A percentile compares a stretch with the other conserved stretches of the same genome.
These are phyloP conservation scores for Microplitis demolitor DNA, from an alignment of 1,140 invertebrate species.

Conservation along the genomic window DNA sequence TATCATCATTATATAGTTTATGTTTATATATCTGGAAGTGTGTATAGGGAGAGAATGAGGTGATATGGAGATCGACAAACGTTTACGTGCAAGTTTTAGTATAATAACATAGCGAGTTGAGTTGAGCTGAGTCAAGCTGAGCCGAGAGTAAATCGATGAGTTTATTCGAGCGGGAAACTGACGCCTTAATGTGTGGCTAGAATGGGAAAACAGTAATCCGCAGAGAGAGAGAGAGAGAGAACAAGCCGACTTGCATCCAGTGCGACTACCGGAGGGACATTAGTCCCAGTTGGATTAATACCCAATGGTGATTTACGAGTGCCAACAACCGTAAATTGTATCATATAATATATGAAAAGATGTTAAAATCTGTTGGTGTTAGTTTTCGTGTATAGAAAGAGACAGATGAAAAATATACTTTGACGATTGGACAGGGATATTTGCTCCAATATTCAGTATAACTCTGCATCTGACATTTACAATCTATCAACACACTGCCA, in stretches of 20 bases:
- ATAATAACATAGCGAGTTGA: too few relatives aligned
- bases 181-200: background rate
- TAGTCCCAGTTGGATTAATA: conserved; percentile 31
- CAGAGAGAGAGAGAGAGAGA: conserved; percentile 13
- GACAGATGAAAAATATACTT: background rate
- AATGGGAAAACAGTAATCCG: conserved; percentile 4
- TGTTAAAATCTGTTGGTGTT: background rate
- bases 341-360: conserved; percentile 21
- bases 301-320: conserved; percentile 45
- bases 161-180: background rate
- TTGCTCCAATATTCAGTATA: background rate
- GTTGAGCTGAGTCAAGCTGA: too few relatives aligned
- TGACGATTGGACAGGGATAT: background rate
- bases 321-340: conserved; percentile 47
- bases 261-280: conserved; percentile 9
- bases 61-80: too few relatives aligned
- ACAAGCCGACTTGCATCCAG: conserved; percentile 19
- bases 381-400: background rate
- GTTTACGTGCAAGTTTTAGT: too few relatives aligned
- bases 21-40: too few relatives aligned
- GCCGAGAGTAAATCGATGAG: background rate
- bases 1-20: too few relatives aligned
- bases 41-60: too few relatives aligned
- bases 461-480: background rate
- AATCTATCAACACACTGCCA: background rate